Base-by-base conservation (phyloP, 2,113 vertebrate genomes). In the Peucedramus taeniatus region DNA sequence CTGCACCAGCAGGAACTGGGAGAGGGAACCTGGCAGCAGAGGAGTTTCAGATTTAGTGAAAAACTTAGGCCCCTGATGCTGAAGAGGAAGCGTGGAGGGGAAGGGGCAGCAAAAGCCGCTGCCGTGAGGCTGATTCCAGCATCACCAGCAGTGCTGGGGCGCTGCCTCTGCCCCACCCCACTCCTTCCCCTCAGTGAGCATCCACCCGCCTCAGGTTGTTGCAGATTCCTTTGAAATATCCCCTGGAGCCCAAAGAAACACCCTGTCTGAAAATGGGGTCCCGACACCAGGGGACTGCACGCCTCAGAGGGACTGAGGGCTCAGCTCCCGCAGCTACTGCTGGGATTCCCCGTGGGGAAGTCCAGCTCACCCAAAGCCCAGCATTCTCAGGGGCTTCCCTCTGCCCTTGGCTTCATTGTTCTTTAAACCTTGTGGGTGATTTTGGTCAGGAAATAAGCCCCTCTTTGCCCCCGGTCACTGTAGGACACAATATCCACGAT, bases 251-350 rank as follows among this genome's bases (percentile, higher is more conserved):
- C 81, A 61, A 57, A 81, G 28, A 3, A 5, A 49, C 3, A 3
- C 28, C 33, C 1, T 1, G 35, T 13, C 47, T 68, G 47, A n/a
- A 75, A 72, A 53, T 1, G 3, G 53, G 39, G 35, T 49, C 49
- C 61, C 0, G 0, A 16, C 28, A 30, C 31, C 27, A 4, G 1
- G 27, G 56, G n/a, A 49, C 49, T 69, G 54, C 37, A 21, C 56
- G 24, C 14, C 3, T 5, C 60, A 47, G 39, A 33, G 77, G 31
- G 15, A 13, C 63, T 1, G 6, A 13, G 17, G 72, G 66, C 33
- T 59, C 79, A 28, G 39, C 15, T 76, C 39, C 83, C 47, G 8
- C 3, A 2, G 13, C 51, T 1, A 0, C 63, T 4, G 2, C 3
- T 56, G 64, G 54, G 37, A 49, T 49, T 66, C 50, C 24, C 30